A percentile compares a stretch with the other conserved stretches of the same genome.
phyloP scores from a whole-genome alignment of 2,888 invertebrate genomes.

The Nephrocerus scutellatus region DNA sequence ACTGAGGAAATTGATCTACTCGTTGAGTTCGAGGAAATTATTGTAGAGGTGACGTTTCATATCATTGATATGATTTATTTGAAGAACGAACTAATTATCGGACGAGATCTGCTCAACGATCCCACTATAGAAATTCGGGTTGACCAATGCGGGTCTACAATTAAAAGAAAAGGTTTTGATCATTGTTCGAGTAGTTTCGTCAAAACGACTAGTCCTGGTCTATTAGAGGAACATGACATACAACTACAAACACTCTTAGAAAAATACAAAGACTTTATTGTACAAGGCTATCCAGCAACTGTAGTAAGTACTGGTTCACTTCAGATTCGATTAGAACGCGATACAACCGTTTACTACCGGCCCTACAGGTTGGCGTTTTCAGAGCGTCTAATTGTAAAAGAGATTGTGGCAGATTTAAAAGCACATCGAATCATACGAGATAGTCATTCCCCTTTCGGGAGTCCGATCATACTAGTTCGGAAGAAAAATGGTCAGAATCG shows the following conservation, averaged over 20 bases:
- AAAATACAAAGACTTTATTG: no score
- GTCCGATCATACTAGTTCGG: constrained; percentile 16
- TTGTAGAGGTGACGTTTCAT: constrained; percentile 3
- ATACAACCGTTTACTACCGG: constrained; percentile 9
- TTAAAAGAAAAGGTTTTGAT: constrained; percentile 7
- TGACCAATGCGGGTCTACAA: constrained; percentile 2
- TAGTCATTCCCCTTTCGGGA: constrained; percentile 17
- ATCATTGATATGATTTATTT: neutral
- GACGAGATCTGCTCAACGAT: constrained; percentile 4
- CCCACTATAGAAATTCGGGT: constrained; percentile 5
- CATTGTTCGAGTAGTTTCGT: neutral
- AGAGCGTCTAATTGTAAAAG: constrained; percentile 13
- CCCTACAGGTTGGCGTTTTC: constrained; percentile 13
- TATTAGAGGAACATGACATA: no score
- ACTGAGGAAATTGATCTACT: neutral
- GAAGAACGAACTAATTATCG: no score
- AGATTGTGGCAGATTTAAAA: constrained; percentile 12
- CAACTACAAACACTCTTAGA: no score
- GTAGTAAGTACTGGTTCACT: constrained; percentile 6
- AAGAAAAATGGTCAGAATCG: constrained; percentile 18
- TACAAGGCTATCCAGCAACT: no score
- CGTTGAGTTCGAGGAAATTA: constrained; percentile 7
- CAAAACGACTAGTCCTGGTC: neutral
- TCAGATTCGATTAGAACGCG: constrained; percentile 10
- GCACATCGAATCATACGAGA: constrained; percentile 13